Base-by-base conservation (phyloP, 64 coral and sea anemone species). In the Platygyra sinensis region DNA sequence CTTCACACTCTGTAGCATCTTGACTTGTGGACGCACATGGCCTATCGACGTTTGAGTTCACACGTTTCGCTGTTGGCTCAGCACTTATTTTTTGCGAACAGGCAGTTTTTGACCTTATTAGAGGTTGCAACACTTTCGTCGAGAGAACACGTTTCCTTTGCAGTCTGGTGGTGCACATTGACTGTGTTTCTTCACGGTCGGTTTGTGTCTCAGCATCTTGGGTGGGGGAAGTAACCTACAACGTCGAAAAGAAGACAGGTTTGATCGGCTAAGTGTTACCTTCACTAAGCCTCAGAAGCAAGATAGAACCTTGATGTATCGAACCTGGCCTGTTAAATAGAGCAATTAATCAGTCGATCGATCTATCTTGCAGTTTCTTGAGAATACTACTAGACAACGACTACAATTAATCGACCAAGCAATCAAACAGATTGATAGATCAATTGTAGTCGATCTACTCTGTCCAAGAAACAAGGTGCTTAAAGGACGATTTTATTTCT, bases 201-300 rank as follows among this genome's bases (percentile, higher is more conserved):
- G 78, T 80, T 29, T 80, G 78, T 1, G 78, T 80, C 61, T 80
- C 14, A 61, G 78, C 78, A 19, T 80, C 78, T 33, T 17, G 52
- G 16, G 29, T 55, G 9, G 29, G 55, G 30, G 28, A 20, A 8
- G 18, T 4, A 17, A 31, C 27, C 78, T 80, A 8, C 29, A 80
- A 31, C 65, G 25, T n/a, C 10, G 22, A 67, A 8, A 25, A 25
- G 65, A 69, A 6, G 24, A 27, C 4, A 55, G 0, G 52, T 3
- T 67, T 67, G 22, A 24, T 65, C 6, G 24, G 24, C 1, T 69
- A 46, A 46, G 42, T 46, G 42, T 46, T 8, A 46, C 42, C 42
- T 5, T 46, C 42, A 46, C 42, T 46, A 46, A 46, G 42, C 3
- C 42, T 46, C 42, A 46, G 42, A 36, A 5, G 42, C 42, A 7